Conservation (phyloP, 2,113 vertebrate genomes). For the Scartelaos histophorus region DNA sequence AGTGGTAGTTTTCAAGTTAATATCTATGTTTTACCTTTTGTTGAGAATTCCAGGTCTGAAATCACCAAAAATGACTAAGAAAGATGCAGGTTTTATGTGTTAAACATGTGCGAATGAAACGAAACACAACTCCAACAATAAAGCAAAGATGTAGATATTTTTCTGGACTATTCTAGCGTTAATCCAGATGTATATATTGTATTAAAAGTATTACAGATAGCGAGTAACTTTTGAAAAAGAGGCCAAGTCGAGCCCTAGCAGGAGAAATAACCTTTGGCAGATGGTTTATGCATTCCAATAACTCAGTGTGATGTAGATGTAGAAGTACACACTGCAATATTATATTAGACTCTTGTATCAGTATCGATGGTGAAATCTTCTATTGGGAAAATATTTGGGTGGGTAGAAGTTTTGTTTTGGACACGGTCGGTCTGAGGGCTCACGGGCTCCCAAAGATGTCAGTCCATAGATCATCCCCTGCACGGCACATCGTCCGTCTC, state of each 20-base stretch:
- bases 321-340: background rate
- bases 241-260: background rate
- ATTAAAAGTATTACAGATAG: no score
- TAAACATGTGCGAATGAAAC: no score
- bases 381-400: slow-evolving; percentile 15
- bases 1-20: no score
- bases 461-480: slow-evolving; percentile 69
- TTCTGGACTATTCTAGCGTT: no score
- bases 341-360: background rate
- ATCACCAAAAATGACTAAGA: no score
- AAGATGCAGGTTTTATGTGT: no score
- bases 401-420: slow-evolving; percentile 42
- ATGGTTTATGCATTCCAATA: slow-evolving; percentile 2
- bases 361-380: slow-evolving; percentile 5
- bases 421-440: slow-evolving; percentile 45
- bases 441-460: slow-evolving; percentile 58
- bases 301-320: background rate
- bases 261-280: background rate
- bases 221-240: no score
- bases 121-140: no score
- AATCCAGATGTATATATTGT: no score
- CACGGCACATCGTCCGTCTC: slow-evolving; percentile 43
- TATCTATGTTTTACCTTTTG: no score
- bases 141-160: no score
- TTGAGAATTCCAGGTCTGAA: no score